A percentile compares a stretch with the other conserved stretches of the same genome.
These are phyloP conservation scores for Biston stratarius DNA, from an alignment of 2,888 invertebrate genomes.

Conservation along the genomic window DNA sequence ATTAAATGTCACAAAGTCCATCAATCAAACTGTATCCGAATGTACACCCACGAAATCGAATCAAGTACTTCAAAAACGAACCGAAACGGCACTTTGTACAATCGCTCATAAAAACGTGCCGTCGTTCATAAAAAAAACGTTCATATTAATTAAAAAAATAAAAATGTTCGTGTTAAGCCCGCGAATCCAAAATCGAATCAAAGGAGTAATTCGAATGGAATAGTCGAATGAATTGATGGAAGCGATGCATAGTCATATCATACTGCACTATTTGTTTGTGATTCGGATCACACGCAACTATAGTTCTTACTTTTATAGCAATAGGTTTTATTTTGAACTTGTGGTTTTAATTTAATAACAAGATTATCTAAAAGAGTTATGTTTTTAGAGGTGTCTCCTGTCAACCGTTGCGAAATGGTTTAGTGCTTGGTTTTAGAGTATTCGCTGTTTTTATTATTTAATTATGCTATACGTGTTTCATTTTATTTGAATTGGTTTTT, in stretches of 20 bases:
- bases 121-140: no score
- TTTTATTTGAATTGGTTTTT: background rate
- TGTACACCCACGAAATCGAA: slow-evolving; percentile 50
- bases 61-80: slow-evolving; percentile 51
- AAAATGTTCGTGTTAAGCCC: slow-evolving; percentile 71
- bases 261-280: slow-evolving; percentile 1
- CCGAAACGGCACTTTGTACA: slow-evolving; percentile 60
- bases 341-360: slow-evolving; percentile 42
- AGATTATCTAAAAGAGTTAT: slow-evolving; percentile 50
- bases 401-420: slow-evolving; percentile 49
- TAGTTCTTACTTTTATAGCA: slow-evolving; percentile 10
- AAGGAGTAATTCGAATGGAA: slow-evolving; percentile 78
- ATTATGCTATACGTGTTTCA: slow-evolving; percentile 1
- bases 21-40: slow-evolving; percentile 48
- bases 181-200: slow-evolving; percentile 73
- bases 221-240: slow-evolving; percentile 60
- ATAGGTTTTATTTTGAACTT: slow-evolving; percentile 23
- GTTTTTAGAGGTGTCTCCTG: slow-evolving; percentile 43
- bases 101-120: slow-evolving; percentile 59
- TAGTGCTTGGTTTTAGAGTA: slow-evolving; percentile 41
- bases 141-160: slow-evolving; percentile 80
- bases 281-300: slow-evolving; percentile 15
- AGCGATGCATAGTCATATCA: slow-evolving; percentile 33
- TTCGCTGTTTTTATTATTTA: slow-evolving; percentile 23
- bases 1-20: slow-evolving; percentile 44